Base-by-base conservation (phyloP, 53 echinoderm and acorn worm genomes). In the Temnopleurus reevesii region DNA sequence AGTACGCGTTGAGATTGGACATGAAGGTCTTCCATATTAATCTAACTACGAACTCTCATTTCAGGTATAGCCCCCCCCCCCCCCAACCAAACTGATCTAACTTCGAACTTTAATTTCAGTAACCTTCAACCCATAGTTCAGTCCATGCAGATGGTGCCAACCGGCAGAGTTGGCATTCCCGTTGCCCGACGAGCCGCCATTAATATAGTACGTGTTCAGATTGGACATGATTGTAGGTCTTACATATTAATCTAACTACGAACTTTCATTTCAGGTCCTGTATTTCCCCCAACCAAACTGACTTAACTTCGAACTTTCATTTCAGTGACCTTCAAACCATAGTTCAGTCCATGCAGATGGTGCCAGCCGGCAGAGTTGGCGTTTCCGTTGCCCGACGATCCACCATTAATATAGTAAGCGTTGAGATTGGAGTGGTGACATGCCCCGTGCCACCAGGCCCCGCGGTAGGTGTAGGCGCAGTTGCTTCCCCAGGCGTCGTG, bases 1-100 rank as follows among this genome's bases (percentile, higher is more conserved):
- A 94, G 66, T 92, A 92, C 13, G 91, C 94, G 71, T 94, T 94
- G 6, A 94, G 92, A n/a, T n/a, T n/a, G n/a, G n/a, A n/a, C n/a
- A n/a, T n/a, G n/a, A n/a, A n/a, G n/a, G n/a, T n/a, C n/a, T n/a
- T n/a, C n/a, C n/a, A n/a, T n/a, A n/a, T n/a, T n/a, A n/a, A n/a
- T n/a, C n/a, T n/a, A n/a, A n/a, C n/a, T n/a, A n/a, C n/a, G n/a
- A n/a, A n/a, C n/a, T n/a, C n/a, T n/a, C n/a, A n/a, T n/a, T n/a
- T n/a, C n/a, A n/a, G n/a, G n/a, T n/a, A n/a, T n/a, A n/a, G n/a
- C n/a, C n/a, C n/a, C n/a, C n/a, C n/a, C n/a, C n/a, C n/a, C n/a
- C n/a, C n/a, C n/a, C n/a, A n/a, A n/a, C n/a, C n/a, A n/a, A n/a
- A n/a, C n/a, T n/a, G n/a, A n/a, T n/a, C 41, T 61, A 90, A 76